Conservation (phyloP, 1,140 invertebrate species). For the Nixonia krombeini region DNA sequence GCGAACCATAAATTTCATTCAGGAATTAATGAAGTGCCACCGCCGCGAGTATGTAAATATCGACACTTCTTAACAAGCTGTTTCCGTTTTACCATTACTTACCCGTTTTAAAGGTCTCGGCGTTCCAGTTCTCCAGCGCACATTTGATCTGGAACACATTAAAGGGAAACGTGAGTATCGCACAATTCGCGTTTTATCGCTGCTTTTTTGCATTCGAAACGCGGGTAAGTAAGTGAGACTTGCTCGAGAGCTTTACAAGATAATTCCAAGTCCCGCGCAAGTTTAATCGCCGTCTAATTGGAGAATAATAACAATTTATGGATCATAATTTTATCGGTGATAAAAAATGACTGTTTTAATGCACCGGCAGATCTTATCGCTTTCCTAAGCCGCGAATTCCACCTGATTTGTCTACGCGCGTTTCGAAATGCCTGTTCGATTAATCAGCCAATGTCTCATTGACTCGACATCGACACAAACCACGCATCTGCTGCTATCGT, state of each 20-base stretch:
- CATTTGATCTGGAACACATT: constrained; percentile 57
- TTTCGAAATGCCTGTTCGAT: background rate
- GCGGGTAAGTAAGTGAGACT: no score
- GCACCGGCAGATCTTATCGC: no score
- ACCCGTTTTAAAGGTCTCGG: constrained; percentile 59
- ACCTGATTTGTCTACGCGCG: background rate
- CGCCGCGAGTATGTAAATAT: background rate
- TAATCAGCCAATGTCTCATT: background rate
- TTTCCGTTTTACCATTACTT: constrained; percentile 41
- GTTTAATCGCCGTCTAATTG: no score
- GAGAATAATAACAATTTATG: background rate
- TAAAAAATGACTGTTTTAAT: no score
- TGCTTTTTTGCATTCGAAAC: background rate
- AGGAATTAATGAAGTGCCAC: no score
- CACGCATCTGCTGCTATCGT: background rate
- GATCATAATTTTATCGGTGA: background rate
- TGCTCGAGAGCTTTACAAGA: no score
- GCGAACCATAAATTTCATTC: no score
- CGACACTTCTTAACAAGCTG: no score
- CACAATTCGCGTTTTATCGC: background rate
- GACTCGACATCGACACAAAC: background rate
- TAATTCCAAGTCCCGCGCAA: no score
- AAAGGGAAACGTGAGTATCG: constrained; percentile 3
- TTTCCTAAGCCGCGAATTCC: no score
- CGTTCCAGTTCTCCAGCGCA: constrained; percentile 63